phyloP scores from a whole-genome alignment of 2,797 vertebrate genomes.

The Spinus pinus region DNA sequence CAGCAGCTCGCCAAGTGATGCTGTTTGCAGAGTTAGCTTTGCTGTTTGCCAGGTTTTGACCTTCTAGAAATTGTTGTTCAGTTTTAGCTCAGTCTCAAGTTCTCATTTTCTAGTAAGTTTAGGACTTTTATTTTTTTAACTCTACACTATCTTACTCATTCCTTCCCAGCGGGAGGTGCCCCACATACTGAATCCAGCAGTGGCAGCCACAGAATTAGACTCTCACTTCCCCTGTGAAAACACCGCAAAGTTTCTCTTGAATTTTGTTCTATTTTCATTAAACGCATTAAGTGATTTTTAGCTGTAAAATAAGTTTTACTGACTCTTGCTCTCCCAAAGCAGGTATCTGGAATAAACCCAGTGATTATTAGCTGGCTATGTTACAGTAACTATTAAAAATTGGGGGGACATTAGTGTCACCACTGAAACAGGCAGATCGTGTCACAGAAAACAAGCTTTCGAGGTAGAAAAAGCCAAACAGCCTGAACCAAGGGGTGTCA shows the following conservation, averaged over 20 bases:
- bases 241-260: not conserved
- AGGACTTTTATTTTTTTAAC: not conserved
- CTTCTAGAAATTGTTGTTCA: not conserved
- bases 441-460: not conserved
- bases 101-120: not conserved
- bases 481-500: not conserved
- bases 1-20: fast-evolving
- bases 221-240: not conserved
- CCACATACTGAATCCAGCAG: constrained; percentile 33
- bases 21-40: not conserved
- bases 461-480: not conserved
- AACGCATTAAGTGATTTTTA: not conserved
- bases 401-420: not conserved
- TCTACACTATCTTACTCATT: not conserved
- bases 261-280: constrained; percentile 36
- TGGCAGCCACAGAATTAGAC: constrained; percentile 14
- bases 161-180: constrained; percentile 36
- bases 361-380: not conserved
- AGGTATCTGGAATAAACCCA: not conserved
- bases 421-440: not conserved
- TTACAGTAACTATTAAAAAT: not conserved
- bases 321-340: not conserved
- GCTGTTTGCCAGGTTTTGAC: not conserved
- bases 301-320: not conserved
- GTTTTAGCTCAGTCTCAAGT: not conserved